phyloP scores from a whole-genome alignment of 2,797 vertebrate genomes.

The Vultur gryphus region DNA sequence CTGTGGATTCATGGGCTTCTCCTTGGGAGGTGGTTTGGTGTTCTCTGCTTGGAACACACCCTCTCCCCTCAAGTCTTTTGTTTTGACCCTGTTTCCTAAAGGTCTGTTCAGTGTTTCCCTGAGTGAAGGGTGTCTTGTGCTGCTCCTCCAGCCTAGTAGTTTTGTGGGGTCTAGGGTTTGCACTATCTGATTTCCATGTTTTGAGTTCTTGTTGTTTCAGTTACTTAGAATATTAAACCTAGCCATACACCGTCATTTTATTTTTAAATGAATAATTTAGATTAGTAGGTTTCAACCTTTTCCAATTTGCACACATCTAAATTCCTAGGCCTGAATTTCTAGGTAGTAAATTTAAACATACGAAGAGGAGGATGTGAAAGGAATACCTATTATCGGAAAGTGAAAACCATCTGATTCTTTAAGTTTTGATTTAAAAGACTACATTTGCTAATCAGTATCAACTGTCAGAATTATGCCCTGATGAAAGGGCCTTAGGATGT shows the following conservation, averaged over 20 bases:
- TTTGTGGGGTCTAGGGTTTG: not conserved
- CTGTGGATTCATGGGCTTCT: not conserved
- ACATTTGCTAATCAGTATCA: not conserved
- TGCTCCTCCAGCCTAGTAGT: not conserved
- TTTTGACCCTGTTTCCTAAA: not conserved
- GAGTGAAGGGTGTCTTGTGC: not conserved
- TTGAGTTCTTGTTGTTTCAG: not conserved
- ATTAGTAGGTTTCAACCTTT: not conserved
- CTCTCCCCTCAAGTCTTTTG: not conserved
- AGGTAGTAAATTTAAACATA: not conserved
- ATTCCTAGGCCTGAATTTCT: not conserved
- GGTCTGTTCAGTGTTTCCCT: not conserved
- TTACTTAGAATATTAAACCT: not conserved
- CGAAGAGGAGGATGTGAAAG: not conserved
- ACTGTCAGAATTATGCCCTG: not conserved
- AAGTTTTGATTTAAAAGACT: not conserved
- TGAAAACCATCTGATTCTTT: not conserved
- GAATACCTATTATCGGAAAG: not conserved
- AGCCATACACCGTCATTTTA: not conserved
- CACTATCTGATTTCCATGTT: not conserved
- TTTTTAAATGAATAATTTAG: not conserved
- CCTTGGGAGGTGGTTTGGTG: not conserved
- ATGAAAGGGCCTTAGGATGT: not conserved
- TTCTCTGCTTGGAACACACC: not conserved
- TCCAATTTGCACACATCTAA: not conserved